These are phyloP conservation scores for Ctenoplectra terminalis DNA, from an alignment of 1,140 invertebrate genomes.

Conservation along the genomic window DNA sequence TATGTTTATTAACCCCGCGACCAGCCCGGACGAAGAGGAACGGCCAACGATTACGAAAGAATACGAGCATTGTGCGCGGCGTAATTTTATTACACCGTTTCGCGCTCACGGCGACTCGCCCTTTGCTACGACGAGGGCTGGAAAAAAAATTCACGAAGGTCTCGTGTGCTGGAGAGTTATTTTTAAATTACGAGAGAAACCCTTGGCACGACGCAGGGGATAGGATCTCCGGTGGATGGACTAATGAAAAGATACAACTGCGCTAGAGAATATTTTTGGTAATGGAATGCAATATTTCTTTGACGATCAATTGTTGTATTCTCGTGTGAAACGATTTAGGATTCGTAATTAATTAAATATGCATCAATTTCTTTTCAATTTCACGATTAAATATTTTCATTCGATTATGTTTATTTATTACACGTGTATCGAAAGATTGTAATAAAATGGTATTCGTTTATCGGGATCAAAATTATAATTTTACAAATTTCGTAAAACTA, in stretches of 20 bases:
- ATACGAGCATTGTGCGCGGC: conserved; percentile 6
- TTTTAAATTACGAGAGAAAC: not conserved
- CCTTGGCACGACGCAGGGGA: not conserved
- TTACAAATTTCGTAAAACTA: too few relatives aligned
- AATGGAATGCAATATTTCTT: not conserved
- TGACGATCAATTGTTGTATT: not conserved
- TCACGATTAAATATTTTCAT: not conserved
- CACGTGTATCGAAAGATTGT: too few relatives aligned
- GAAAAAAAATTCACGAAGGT: not conserved
- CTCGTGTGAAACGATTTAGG: too few relatives aligned
- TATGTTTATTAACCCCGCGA: conserved; percentile 34
- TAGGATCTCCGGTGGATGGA: not conserved
- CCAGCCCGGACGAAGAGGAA: too few relatives aligned
- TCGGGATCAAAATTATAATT: too few relatives aligned
- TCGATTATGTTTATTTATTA: too few relatives aligned
- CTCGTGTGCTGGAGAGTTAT: not conserved
- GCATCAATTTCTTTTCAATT: not conserved
- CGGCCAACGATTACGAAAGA: conserved; percentile 17
- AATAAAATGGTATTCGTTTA: not conserved
- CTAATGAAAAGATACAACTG: not conserved
- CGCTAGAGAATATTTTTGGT: not conserved
- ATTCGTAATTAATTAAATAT: too few relatives aligned
- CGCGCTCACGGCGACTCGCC: not conserved
- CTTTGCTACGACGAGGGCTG: not conserved
- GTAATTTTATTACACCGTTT: conserved; percentile 30